Evolutionary conservation across 1,140 invertebrate genomes (phyloP).

Genomic region (Tetragonula clypearis): DNA sequence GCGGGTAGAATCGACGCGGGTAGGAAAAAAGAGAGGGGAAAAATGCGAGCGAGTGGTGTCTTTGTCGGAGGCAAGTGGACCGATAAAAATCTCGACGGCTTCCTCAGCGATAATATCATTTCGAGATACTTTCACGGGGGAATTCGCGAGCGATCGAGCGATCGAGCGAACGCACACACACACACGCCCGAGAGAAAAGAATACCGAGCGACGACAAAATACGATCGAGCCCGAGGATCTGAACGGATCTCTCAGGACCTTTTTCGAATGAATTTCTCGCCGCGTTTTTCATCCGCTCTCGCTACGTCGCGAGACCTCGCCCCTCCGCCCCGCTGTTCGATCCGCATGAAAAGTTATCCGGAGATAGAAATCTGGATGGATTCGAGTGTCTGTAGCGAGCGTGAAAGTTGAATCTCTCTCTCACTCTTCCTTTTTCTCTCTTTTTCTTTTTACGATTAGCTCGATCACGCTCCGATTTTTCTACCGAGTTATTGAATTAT

Average conservation of each 20-base stretch:
- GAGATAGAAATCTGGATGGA: neutral
- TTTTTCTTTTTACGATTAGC: neutral
- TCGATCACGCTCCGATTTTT: neutral
- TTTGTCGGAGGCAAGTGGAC: conserved; percentile 31
- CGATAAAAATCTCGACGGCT: conserved; percentile 55
- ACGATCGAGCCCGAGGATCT: conserved; percentile 2
- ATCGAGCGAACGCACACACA: neutral
- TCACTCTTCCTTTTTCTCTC: too few species aligned
- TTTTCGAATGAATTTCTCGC: conserved; percentile 1
- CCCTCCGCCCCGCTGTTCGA: too few species aligned
- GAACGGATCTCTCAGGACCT: neutral
- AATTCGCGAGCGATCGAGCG: conserved; percentile 17
- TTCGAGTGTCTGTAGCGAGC: neutral
- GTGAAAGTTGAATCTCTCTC: neutral
- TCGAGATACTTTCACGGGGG: conserved; percentile 56
- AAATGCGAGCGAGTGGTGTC: neutral
- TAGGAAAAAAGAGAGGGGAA: neutral
- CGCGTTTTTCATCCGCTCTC: neutral
- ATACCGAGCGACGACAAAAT: conserved; percentile 13
- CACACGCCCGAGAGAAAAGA: neutral
- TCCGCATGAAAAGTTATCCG: neutral
- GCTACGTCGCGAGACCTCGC: neutral
- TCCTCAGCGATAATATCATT: conserved; percentile 55
- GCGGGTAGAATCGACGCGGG: neutral
- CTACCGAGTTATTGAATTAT: too few species aligned